A percentile compares a stretch with the other conserved stretches of the same genome.
Conservation (phyloP, 2,888 invertebrate genomes). For the Drymonia ruficornis region DNA sequence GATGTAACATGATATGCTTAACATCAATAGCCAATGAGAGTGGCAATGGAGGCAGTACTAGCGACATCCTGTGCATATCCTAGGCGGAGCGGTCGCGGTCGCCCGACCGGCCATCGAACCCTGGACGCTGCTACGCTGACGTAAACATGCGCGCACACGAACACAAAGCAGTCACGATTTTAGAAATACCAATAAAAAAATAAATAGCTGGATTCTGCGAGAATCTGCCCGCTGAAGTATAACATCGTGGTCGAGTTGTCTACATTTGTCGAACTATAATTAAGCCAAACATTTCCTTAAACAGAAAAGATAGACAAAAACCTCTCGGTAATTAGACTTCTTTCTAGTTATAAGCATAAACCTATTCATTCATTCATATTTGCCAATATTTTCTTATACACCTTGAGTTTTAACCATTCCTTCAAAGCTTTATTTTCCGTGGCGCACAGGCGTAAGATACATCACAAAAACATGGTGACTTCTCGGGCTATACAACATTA, state of each 20-base stretch:
- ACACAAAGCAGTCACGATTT: constrained; percentile 29
- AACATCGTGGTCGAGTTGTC: background rate
- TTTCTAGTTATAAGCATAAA: too few relatives aligned
- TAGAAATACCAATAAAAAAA: constrained; percentile 30
- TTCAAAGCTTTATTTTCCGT: too few relatives aligned
- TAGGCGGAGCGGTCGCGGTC: constrained; percentile 54
- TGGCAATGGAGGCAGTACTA: constrained; percentile 43
- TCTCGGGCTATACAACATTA: constrained; percentile 13
- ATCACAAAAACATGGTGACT: too few relatives aligned
- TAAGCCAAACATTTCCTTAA: background rate
- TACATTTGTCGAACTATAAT: background rate
- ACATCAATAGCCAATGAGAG: constrained; percentile 33
- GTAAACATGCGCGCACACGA: constrained; percentile 34
- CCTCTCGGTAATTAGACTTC: too few relatives aligned
- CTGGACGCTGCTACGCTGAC: constrained; percentile 49
- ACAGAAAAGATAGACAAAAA: background rate
- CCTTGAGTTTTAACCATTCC: too few relatives aligned
- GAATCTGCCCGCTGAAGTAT: constrained; percentile 5
- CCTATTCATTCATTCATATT: too few relatives aligned
- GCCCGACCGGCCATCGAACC: constrained; percentile 75
- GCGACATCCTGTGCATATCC: constrained; percentile 75
- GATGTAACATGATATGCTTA: constrained; percentile 27
- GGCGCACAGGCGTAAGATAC: too few relatives aligned
- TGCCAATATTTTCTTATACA: too few relatives aligned
- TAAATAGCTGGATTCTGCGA: constrained; percentile 8